Evolutionary conservation across 2,888 invertebrate genomes (phyloP), one percentile per base, ranked within the genome.

Genomic region (Micoletzkya japonica): DNA sequence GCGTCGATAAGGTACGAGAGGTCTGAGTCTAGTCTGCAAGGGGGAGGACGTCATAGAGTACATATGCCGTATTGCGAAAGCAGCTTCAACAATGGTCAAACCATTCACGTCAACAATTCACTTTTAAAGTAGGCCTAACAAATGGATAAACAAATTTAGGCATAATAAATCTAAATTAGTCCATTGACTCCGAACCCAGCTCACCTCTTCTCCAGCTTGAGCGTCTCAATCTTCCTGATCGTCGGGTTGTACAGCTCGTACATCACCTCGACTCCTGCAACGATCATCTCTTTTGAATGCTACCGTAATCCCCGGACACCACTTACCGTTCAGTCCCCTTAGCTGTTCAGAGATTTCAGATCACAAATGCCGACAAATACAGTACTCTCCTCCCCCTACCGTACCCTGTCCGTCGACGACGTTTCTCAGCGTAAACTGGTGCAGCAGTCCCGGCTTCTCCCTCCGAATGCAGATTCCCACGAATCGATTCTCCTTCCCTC

Each of bases 161-260:
- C n/a, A n/a, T n/a, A n/a, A n/a, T n/a, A n/a, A n/a, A n/a, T n/a
- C n/a, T n/a, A n/a, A n/a, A n/a, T n/a, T n/a, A n/a, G n/a, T n/a
- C n/a, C n/a, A n/a, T n/a, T n/a, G n/a, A n/a, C n/a, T n/a, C n/a
- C n/a, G n/a, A n/a, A n/a, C n/a, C n/a, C n/a, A n/a, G 14, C 50
- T 34, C 37, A 68, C 68, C 97, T 90, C 86, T 93, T 95, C 86
- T 98, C 97, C 44, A 98, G 88, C 44, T 91, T 90, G 20, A 99
- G 87, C 1, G 96, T 93, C 87, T 95, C 93, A 44, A 99, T 91
- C 84, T 90, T 91, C 80, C 91, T 91, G 74, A 99, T 90, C 0
- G 92, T 91, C 20, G 98, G 97, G 87, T 94, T 95, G 85, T 99
- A 99, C 84, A 97, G 87, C 73, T 95, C 91, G 87, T 92, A 96